phyloP scores from a whole-genome alignment of 1,140 invertebrate species.

The Babylonia areolata region DNA sequence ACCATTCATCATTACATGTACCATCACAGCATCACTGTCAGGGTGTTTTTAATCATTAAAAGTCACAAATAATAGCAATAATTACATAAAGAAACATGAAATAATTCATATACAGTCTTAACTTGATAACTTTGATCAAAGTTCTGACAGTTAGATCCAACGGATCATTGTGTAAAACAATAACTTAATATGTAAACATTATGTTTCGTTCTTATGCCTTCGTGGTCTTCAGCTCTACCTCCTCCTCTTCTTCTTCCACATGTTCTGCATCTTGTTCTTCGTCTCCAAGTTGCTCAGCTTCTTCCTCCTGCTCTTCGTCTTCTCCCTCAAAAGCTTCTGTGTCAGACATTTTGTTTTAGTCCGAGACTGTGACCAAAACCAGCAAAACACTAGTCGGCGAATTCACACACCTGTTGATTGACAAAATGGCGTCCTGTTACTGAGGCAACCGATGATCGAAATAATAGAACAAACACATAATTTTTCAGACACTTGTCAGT shows the following conservation, averaged over 20 bases:
- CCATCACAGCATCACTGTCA: no score
- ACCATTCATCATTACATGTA: no score
- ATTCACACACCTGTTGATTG: slow-evolving; percentile 54
- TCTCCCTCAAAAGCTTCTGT: slow-evolving; percentile 16
- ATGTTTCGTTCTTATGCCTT: no score
- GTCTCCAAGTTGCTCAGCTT: slow-evolving; percentile 33
- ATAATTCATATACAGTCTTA: no score
- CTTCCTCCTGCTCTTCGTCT: slow-evolving; percentile 40
- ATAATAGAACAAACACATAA: neutral
- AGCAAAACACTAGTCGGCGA: slow-evolving; percentile 20
- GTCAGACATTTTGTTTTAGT: slow-evolving; percentile 36
- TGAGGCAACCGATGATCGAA: slow-evolving; percentile 50
- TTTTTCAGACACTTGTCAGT: neutral
- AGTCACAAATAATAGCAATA: no score
- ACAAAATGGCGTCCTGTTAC: slow-evolving; percentile 67
- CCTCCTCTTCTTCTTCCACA: slow-evolving; percentile 42
- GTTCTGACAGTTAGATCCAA: no score
- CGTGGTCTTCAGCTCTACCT: neutral
- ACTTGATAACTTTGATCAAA: no score
- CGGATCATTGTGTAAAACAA: no score
- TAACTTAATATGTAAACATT: no score
- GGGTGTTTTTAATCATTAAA: no score
- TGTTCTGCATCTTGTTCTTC: slow-evolving; percentile 42
- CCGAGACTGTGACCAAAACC: slow-evolving; percentile 6
- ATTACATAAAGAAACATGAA: no score